A percentile compares a stretch with the other conserved stretches of the same genome.
Conservation (phyloP, 53 echinoderm and acorn worm species). For the Crossaster papposus region DNA sequence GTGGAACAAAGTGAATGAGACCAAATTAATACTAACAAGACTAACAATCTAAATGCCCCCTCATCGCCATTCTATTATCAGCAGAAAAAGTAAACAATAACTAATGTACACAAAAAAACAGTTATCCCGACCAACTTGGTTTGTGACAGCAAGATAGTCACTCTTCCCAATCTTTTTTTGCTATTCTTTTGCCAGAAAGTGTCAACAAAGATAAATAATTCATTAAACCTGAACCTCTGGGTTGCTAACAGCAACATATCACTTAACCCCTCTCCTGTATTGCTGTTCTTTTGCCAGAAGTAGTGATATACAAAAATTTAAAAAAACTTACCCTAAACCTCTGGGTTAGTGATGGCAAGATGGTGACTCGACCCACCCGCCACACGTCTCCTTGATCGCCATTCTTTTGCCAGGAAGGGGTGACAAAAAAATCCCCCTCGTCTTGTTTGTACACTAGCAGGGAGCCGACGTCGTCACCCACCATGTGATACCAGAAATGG, state of each 20-base stretch:
- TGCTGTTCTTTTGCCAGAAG: neutral
- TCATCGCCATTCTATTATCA: neutral
- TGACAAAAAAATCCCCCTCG: constrained; percentile 81
- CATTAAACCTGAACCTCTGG: too few relatives aligned
- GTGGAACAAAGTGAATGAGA: neutral
- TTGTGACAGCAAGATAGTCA: too few relatives aligned
- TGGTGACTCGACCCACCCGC: constrained; percentile 60
- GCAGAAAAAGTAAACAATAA: neutral
- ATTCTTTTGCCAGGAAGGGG: constrained; percentile 76
- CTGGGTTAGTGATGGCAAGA: constrained; percentile 36
- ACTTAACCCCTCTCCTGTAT: too few relatives aligned
- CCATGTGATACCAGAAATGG: constrained; percentile 89
- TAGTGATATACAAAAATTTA: neutral
- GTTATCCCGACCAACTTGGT: too few relatives aligned
- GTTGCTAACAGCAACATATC: too few relatives aligned
- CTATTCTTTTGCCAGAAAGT: too few relatives aligned
- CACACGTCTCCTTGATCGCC: constrained; percentile 83
- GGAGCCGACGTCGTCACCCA: constrained; percentile 66
- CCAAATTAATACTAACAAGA: neutral
- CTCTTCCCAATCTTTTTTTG: too few relatives aligned
- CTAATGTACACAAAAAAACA: neutral
- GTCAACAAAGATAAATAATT: too few relatives aligned
- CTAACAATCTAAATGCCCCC: neutral
- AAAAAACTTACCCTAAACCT: constrained; percentile 40
- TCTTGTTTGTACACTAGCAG: constrained; percentile 82